phyloP scores from a whole-genome alignment of 2,888 invertebrate genomes.

The Hermodice carunculata region DNA sequence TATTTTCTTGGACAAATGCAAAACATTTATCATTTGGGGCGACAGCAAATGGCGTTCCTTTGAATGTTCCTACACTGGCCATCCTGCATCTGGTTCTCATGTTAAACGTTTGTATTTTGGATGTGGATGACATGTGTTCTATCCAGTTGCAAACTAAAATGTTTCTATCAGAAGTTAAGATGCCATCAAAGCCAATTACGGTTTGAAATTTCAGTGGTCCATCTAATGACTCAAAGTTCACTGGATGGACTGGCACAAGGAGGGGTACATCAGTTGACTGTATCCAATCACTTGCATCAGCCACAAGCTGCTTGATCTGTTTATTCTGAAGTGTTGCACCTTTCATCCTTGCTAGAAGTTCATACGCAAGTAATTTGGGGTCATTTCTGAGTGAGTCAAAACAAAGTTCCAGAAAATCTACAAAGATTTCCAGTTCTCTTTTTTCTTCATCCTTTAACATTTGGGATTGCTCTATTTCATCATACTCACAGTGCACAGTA shows the following conservation, averaged over 20 bases:
- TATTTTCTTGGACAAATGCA: conserved; percentile 4
- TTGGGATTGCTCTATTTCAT: not conserved
- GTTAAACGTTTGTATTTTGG: conserved; percentile 22
- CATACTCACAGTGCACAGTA: conserved; percentile 21
- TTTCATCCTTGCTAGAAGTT: conserved; percentile 17
- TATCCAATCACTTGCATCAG: conserved; percentile 24
- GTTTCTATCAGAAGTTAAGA: conserved; percentile 20
- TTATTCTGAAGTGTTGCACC: not conserved
- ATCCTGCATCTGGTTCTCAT: conserved; percentile 22
- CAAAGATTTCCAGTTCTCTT: conserved; percentile 6
- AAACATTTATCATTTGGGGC: conserved; percentile 17
- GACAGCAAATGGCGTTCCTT: conserved; percentile 16
- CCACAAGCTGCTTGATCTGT: conserved; percentile 8
- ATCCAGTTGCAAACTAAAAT: conserved; percentile 22
- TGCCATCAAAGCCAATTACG: conserved; percentile 26
- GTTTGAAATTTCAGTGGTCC: conserved; percentile 24
- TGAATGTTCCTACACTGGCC: conserved; percentile 9
- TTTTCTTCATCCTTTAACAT: conserved; percentile 6
- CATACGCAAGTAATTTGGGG: conserved; percentile 25
- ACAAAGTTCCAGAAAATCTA: conserved; percentile 31
- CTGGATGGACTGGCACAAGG: conserved; percentile 27
- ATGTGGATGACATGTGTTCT: not conserved
- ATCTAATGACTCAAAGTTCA: conserved; percentile 18
- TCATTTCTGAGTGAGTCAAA: conserved; percentile 28
- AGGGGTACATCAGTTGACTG: conserved; percentile 16